Evolutionary conservation across 2,888 invertebrate genomes (phyloP), one percentile per base, ranked within the genome.

Genomic region (Nysson spinosus): DNA sequence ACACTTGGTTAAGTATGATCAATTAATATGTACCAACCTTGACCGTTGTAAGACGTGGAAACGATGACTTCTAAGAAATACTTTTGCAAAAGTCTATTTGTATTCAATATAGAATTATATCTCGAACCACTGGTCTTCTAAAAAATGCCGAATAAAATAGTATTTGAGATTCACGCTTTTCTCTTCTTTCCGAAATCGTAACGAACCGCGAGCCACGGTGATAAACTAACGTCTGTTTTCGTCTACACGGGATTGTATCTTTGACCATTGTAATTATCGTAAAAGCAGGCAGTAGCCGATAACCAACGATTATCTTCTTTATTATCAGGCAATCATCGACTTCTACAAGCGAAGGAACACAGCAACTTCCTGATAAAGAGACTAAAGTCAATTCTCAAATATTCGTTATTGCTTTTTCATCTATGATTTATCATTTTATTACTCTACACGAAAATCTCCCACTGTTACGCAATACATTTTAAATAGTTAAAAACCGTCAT

Each of bases 301-400:
- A 74, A 71, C 46, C 35, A 28, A 22, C 22, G 32, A 66, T 57
- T 73, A 73, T 70, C 63, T 42, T 26, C 30, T 50, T 26, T 39
- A 7, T 24, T 69, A 66, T 73, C 73, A 7, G 34, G 20, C 26
- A 20, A 65, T 69, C 60, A 47, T 34, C 30, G 43, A 28, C 28
- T 20, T 11, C 20, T 37, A 43, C 30, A 16, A 52, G 26, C 24
- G 35, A 28, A 24, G 30, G 60, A 4, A 37, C 19, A 11, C 14
- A 39, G 55, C 34, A 4, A 19, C 7, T 22, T 26, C 9, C 28
- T 43, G 62, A 72, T 67, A 67, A 12, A 2, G 6, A n/a, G 6
- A 7, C 11, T 11, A 1, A 9, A 14, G 24, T 51, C 37, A 20
- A 11, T 40, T 24, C n/a, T 9, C 14, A 7, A 22, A 14, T 7